Conservation (phyloP, 2,797 vertebrate genomes). For the Brachymystax lenok region DNA sequence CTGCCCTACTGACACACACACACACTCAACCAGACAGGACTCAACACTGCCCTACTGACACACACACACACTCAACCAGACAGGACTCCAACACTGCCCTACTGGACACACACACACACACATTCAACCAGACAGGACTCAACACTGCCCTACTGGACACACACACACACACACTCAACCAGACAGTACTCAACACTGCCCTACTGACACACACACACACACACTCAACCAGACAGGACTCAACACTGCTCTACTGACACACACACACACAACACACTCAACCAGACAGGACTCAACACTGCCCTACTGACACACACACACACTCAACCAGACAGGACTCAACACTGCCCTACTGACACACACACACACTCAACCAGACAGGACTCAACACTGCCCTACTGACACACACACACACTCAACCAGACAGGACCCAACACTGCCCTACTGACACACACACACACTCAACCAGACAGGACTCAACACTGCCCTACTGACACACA, state of each 20-base stretch:
- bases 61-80: too few species aligned
- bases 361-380: neutral
- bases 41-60: neutral
- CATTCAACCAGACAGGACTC: too few species aligned
- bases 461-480: too few species aligned
- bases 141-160: too few species aligned
- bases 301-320: neutral
- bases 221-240: constrained; percentile 3
- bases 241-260: neutral
- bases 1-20: neutral
- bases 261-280: too few species aligned
- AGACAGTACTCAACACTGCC: neutral
- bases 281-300: neutral
- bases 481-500: too few species aligned
- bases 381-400: too few species aligned
- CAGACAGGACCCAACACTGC: too few species aligned
- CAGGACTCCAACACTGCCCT: too few species aligned
- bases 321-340: neutral
- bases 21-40: neutral
- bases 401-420: too few species aligned
- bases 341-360: neutral
- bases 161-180: constrained; percentile 15
- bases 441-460: too few species aligned
- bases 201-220: neutral
- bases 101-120: too few species aligned